Evolutionary conservation across 37 sponge, comb jelly and placozoan species (phyloP), one percentile per base, ranked within the genome.

Genomic region (Oopsacas minuta): DNA sequence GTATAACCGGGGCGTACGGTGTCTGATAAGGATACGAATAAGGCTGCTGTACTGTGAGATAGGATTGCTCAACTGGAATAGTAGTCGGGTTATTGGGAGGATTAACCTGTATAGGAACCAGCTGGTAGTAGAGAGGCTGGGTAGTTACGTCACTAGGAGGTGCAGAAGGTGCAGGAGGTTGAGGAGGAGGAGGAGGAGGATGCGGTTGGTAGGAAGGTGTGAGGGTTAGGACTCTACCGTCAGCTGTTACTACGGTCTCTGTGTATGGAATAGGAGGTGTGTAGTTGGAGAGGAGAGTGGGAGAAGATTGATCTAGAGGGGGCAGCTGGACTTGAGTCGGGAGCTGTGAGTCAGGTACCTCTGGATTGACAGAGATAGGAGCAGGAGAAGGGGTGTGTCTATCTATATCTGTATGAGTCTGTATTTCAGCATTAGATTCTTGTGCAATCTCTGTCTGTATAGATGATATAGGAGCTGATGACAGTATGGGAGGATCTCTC

Each of bases 111-210:
- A 61, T 61, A 25, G 75, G 75, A 25, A 61, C 75, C 75, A 61
- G 75, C 75, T 61, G 75, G 75, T 61, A 61, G 75, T 61, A 61
- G 75, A 61, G 75, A 12, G 75, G 75, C 75, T 61, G 75, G 1
- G 75, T 5, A 10, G 75, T n/a, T 25, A 25, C 75, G 20, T 10
- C 20, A n/a, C 32, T 25, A 12, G 75, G 75, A 3, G 75, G 28
- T 5, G 75, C 28, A 17, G 12, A 22, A 17, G 51, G 51, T 12
- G 51, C 51, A 17, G 51, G 51, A 17, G 51, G 17, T 12, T 12
- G 51, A 17, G 51, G 51, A 46, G 51, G 51, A 17, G 51, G 17
- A 17, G 51, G 51, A 34, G 75, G 28, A 34, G 75, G 75, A 3
- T 25, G 75, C 5, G 75, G 75, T 34, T 61, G 75, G 75, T 61